Evolutionary conservation across 1,140 invertebrate genomes (phyloP).

Genomic region (Ceratina calcarata): DNA sequence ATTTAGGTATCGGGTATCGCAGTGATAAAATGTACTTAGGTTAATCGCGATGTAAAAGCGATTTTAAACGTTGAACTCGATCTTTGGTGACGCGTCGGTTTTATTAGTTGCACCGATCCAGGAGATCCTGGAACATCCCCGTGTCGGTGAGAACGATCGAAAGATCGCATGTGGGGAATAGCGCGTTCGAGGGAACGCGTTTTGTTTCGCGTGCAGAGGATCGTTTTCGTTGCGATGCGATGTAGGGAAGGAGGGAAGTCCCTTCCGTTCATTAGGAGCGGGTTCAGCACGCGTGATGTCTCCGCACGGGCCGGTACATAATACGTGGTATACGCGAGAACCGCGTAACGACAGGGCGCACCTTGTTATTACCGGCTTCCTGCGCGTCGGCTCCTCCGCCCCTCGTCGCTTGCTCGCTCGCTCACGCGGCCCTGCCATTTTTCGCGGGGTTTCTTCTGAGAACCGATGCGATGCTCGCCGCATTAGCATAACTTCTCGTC

Average conservation of each 20-base stretch:
- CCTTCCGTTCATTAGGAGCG: constrained; percentile 36
- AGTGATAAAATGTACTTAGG: too few relatives aligned
- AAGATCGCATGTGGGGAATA: neutral
- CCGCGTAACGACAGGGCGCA: constrained; percentile 44
- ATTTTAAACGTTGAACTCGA: too few relatives aligned
- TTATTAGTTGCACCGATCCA: neutral
- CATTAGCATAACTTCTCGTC: constrained; percentile 59
- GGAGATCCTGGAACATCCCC: neutral
- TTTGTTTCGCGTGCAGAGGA: constrained; percentile 6
- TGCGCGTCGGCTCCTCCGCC: neutral
- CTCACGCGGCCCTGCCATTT: constrained; percentile 28
- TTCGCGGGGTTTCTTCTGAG: constrained; percentile 37
- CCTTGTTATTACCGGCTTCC: constrained; percentile 53
- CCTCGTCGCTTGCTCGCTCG: neutral
- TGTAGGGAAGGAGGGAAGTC: neutral
- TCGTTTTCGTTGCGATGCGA: constrained; percentile 14
- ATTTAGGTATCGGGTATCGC: neutral
- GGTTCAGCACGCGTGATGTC: constrained; percentile 39
- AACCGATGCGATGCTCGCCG: constrained; percentile 22
- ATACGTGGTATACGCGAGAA: constrained; percentile 59
- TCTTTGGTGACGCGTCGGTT: too few relatives aligned
- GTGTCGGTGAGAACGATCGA: neutral
- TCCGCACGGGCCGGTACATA: constrained; percentile 32
- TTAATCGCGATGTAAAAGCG: too few relatives aligned
- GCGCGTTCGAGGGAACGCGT: neutral